These are phyloP conservation scores for Aphaenogaster rudis DNA, from an alignment of 1,140 invertebrate genomes.

Conservation along the genomic window DNA sequence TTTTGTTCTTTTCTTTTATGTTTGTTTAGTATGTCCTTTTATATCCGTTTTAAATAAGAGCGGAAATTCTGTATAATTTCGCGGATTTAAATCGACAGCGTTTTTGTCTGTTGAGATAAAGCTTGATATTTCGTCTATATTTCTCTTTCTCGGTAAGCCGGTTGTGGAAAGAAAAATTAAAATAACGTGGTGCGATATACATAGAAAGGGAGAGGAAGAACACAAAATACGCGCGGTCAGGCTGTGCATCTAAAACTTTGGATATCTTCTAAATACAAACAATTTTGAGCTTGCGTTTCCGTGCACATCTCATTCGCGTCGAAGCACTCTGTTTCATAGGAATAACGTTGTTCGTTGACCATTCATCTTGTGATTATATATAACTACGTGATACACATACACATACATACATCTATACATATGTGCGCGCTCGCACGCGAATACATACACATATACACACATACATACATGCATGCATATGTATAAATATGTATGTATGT, in stretches of 20 bases:
- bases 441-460: neutral
- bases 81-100: neutral
- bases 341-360: constrained; percentile 44
- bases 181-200: neutral
- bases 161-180: neutral
- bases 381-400: constrained; percentile 18
- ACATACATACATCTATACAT: neutral
- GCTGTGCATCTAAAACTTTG: constrained; percentile 66
- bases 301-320: constrained; percentile 45
- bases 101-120: neutral
- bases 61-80: constrained; percentile 13
- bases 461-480: neutral
- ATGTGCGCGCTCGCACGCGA: too few relatives aligned
- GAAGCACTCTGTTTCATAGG: constrained; percentile 26
- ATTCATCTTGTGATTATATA: constrained; percentile 39
- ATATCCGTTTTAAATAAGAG: constrained; percentile 15
- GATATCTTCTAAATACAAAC: constrained; percentile 34
- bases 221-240: constrained; percentile 38
- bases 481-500: too few relatives aligned
- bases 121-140: neutral
- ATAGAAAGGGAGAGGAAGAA: neutral
- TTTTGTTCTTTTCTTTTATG: constrained; percentile 50
- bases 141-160: neutral
- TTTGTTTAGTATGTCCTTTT: neutral
- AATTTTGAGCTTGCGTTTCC: constrained; percentile 43